A percentile compares a stretch with the other conserved stretches of the same genome.
Conservation (phyloP, 2,797 vertebrate species). For the Micromesistius poutassou region DNA sequence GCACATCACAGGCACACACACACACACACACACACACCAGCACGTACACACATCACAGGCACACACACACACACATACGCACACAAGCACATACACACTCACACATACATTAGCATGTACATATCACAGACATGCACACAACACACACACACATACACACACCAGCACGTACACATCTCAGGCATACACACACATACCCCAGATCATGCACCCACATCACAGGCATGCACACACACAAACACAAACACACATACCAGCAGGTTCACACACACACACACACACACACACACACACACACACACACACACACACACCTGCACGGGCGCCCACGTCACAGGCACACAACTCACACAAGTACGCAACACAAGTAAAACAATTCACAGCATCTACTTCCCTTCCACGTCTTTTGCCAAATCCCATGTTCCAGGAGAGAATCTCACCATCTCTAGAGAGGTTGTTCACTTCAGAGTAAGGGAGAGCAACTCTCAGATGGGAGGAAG, state of each 20-base stretch:
- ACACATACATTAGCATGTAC: too few relatives aligned
- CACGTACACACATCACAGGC: neutral
- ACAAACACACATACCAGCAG: slow-evolving; percentile 4
- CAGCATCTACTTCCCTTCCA: neutral
- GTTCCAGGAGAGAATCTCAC: slow-evolving; percentile 12
- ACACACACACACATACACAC: neutral
- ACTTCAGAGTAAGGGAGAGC: neutral
- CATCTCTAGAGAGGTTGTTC: neutral
- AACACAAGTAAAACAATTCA: slow-evolving; percentile 8
- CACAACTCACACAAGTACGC: slow-evolving; percentile 19
- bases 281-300: neutral
- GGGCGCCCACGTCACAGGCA: neutral
- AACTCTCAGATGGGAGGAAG: neutral
- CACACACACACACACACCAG: neutral
- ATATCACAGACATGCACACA: slow-evolving; percentile 9
- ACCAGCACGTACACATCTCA: neutral
- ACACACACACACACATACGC: neutral
- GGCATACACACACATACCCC: neutral
- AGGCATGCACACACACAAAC: neutral
- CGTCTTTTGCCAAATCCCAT: slow-evolving; percentile 20
- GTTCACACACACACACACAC: neutral
- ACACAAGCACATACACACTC: neutral
- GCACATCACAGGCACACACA: neutral
- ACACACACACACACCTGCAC: neutral
- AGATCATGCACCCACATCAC: neutral